Evolutionary conservation across 2,888 invertebrate species (phyloP).

Genomic region (Petrolisthes cinctipes): DNA sequence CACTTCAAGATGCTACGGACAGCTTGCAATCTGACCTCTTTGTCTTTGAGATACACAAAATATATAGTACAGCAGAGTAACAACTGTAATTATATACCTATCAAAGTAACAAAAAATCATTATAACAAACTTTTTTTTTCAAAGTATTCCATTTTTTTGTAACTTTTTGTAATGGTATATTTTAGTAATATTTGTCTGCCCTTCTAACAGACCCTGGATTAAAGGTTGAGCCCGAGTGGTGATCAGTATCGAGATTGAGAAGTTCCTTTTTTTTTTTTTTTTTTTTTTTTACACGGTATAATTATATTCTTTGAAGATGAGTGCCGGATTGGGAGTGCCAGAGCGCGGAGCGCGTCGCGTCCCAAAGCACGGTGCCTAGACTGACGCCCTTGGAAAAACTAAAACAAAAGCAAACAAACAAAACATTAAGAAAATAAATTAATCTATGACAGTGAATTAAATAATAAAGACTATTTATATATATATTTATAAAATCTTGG

Average conservation of each 20-base stretch:
- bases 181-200: conserved; percentile 34
- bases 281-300: background rate
- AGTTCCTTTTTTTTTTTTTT: background rate
- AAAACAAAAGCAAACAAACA: background rate
- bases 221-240: conserved; percentile 19
- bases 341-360: background rate
- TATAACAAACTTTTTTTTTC: conserved; percentile 47
- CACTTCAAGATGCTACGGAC: conserved; percentile 41
- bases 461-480: background rate
- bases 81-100: conserved; percentile 53
- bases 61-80: conserved; percentile 60
- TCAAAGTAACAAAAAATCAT: conserved; percentile 60
- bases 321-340: background rate
- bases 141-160: conserved; percentile 15
- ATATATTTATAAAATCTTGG: conserved; percentile 6
- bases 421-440: background rate
- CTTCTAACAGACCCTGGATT: conserved; percentile 49
- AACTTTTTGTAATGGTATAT: conserved; percentile 46
- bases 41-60: conserved; percentile 63
- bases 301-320: background rate
- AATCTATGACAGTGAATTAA: background rate
- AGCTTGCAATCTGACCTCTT: conserved; percentile 56
- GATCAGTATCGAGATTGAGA: background rate
- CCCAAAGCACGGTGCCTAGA: background rate
- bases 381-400: background rate